Conservation (phyloP, 2,888 invertebrate species). For the Argynnis bischoffii region DNA sequence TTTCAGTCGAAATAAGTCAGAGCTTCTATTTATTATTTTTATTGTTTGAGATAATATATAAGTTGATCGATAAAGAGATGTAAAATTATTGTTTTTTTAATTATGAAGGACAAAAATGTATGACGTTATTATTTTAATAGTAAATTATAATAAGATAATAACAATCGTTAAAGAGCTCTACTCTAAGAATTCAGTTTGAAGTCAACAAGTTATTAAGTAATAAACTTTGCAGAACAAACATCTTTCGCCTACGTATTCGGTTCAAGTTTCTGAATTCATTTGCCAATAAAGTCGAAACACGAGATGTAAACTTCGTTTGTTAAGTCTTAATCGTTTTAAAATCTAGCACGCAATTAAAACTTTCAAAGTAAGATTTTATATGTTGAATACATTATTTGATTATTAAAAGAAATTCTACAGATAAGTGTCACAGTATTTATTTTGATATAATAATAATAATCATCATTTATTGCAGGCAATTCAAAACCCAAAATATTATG, state of each 20-base stretch:
- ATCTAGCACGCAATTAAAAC: slow-evolving; percentile 36
- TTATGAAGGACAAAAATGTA: too few species aligned
- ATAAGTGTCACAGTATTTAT: neutral
- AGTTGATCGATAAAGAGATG: too few species aligned
- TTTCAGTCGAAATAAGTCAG: too few species aligned
- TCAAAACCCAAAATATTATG: too few species aligned
- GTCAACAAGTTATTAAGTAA: slow-evolving; percentile 51
- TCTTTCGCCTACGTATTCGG: slow-evolving; percentile 71
- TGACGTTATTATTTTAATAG: too few species aligned
- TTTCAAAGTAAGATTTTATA: neutral
- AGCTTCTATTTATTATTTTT: too few species aligned
- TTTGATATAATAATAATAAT: too few species aligned
- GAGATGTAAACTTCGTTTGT: slow-evolving; percentile 76
- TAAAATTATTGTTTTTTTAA: too few species aligned
- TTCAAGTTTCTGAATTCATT: slow-evolving; percentile 77
- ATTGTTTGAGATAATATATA: too few species aligned
- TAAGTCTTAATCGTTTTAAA: slow-evolving; percentile 75
- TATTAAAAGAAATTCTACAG: neutral
- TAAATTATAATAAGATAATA: slow-evolving; percentile 33
- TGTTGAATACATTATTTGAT: neutral
- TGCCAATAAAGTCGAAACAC: slow-evolving; percentile 76
- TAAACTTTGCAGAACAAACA: slow-evolving; percentile 66
- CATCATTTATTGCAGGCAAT: too few species aligned
- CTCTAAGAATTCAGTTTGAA: slow-evolving; percentile 32
- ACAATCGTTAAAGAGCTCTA: slow-evolving; percentile 34